Base-by-base conservation (phyloP, 2,113 vertebrate species). In the Nothoprocta perdicaria region DNA sequence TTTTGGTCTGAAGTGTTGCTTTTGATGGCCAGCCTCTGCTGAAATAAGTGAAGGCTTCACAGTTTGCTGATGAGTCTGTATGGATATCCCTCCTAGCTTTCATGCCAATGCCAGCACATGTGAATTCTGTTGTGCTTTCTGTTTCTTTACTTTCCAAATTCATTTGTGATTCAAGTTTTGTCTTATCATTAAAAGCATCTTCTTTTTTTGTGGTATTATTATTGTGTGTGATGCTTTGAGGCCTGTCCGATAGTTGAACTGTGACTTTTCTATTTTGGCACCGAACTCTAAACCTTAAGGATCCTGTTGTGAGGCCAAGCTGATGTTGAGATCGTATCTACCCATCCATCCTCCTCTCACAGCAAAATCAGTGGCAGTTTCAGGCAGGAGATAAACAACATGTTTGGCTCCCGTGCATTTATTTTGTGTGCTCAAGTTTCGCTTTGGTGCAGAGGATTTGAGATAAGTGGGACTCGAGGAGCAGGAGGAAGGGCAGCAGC, bases 21-120 rank as follows among this genome's bases (percentile, higher is more conserved):
- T 94, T 65, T 78, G 57, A 67, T 68, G 58, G 57, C 5, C 66
- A 63, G 8, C 48, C 78, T 88, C 80, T 83, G 29, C 76, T 83
- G 69, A 31, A 72, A 22, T 50, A 31, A 86, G 3, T 84, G 68
- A 72, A 31, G 43, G 23, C 66, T 78, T 57, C 46, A 43, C 22
- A 43, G 18, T 26, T 84, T 92, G 31, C n/a, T 1, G 0, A 6
- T 43, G 71, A 21, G 29, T 62, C 29, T 66, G 88, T 38, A 15
- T 66, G 72, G 87, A 52, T 81, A 65, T 50, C 69, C n/a, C 43
- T 68, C 40, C n/a, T 43, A 41, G 40, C 0, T 1, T 76, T 63
- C 16, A 9, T 58, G 29, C 23, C 2, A 16, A 23, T 68, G 29
- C 23, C 26, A 73, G 52, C 15, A 26, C 43, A n/a, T 3, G 11